Base-by-base conservation (phyloP, 2,797 vertebrate species). In the Fistularia commersonii region DNA sequence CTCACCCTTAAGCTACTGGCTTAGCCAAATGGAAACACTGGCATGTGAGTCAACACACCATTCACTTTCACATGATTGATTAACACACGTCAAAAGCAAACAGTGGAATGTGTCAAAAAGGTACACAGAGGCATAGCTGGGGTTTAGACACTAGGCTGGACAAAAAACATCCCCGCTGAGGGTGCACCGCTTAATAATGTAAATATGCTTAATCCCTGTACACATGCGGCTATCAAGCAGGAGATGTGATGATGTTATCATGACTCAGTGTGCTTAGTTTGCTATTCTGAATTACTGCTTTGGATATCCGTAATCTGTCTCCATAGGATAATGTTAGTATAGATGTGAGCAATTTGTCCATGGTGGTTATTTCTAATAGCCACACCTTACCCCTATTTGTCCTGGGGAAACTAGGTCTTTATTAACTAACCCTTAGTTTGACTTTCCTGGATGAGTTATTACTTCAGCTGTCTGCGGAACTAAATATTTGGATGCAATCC, bases 1-100 rank as follows among this genome's bases (percentile, higher is more conserved):
- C 75, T 79, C 76, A 72, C 57, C 56, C 61, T 56, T 84, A 87
- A 86, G 78, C 84, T 79, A 68, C 69, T 33, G 76, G 81, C 80
- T 87, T 87, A 85, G 61, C 81, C 84, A 82, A 89, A 89, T 85
- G 81, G 87, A 88, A 89, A 90, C 86, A 88, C 78, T 87, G 85
- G 85, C 82, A 84, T 81, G 76, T 77, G 87, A 89, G 84, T 84
- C 81, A 84, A 84, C 83, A 70, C 80, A 79, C 72, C 66, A 79
- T 86, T 86, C 84, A 54, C 73, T 77, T 77, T 86, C 86, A 84
- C 85, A 83, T 88, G 86, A 89, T 84, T 87, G 83, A 87, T 89
- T 87, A 84, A 81, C 82, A 69, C 87, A 87, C 84, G 86, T 86
- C 85, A 47, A 87, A 85, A 80, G 83, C 83, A 86, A 87, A 88